Base-by-base conservation (phyloP, 2,888 invertebrate species). In the Netelia melanura region DNA sequence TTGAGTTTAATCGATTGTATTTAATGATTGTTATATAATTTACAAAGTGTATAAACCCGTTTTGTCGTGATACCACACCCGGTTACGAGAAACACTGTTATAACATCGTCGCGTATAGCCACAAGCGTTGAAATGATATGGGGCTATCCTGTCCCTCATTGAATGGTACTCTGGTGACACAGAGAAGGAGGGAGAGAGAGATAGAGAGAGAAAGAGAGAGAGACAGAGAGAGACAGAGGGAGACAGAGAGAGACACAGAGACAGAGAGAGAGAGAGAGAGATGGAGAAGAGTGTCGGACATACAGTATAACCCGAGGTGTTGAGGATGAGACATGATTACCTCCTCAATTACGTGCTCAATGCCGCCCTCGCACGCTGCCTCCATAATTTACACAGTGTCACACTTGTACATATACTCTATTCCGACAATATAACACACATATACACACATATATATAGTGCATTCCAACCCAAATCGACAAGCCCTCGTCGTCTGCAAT, bases 301-400 rank as follows among this genome's bases (percentile, higher is more conserved):
- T 61, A 77, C 80, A 62, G 72, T 77, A 81, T 72, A 76, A 58
- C 67, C 76, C 81, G 88, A 89, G 87, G 89, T 90, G 88, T 82
- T 89, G 87, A 87, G 91, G 90, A 91, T 92, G 91, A 90, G 90
- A 89, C 91, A 90, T 91, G 91, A 92, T 92, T 92, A 91, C 90
- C 92, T 90, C 89, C 90, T 92, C 92, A 91, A 92, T 92, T 92
- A 92, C 90, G 88, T 65, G 89, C 89, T 91, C 92, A 91, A 92
- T 92, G 91, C 89, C 90, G 87, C 88, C 89, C 91, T 87, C 89
- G 85, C 85, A 85, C 81, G 79, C 54, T 82, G 79, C 78, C 71
- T 82, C 89, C 90, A 91, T 92, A 91, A 91, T 91, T 91, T 89
- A 90, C 89, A 89, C 85, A 88, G 79, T 79, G 75, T 83, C 76